Conservation (phyloP, 2,888 invertebrate species). For the Lasioglossum calceatum region DNA sequence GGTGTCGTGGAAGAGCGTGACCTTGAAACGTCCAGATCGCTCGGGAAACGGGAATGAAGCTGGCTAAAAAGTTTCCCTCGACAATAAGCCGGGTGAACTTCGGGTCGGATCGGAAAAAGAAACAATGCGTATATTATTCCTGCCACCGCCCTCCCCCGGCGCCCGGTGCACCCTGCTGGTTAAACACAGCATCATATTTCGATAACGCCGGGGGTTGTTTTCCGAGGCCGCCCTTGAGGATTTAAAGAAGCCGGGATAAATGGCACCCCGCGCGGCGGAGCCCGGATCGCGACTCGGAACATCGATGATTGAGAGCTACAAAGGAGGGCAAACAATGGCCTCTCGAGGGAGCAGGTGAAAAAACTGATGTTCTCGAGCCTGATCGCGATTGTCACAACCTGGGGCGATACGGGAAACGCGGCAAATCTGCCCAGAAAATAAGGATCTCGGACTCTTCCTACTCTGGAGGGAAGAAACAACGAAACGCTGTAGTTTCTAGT, state of each 20-base stretch:
- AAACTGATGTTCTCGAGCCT: constrained; percentile 25
- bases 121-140: constrained; percentile 47
- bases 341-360: constrained; percentile 54
- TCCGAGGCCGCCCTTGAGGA: constrained; percentile 53
- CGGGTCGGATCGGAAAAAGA: constrained; percentile 26
- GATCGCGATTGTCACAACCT: constrained; percentile 12
- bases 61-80: background rate
- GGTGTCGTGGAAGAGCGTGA: background rate
- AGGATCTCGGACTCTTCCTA: background rate
- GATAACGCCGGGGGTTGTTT: constrained; percentile 55
- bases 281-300: constrained; percentile 45
- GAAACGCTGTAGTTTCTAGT: background rate
- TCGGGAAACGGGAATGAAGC: background rate
- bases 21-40: constrained; percentile 3
- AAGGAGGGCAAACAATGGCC: constrained; percentile 45
- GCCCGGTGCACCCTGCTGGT: constrained; percentile 31
- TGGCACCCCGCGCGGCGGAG: constrained; percentile 53
- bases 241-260: constrained; percentile 62
- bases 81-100: constrained; percentile 3
- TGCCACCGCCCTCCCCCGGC: background rate
- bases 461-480: too few relatives aligned
- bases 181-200: constrained; percentile 52
- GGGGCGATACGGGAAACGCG: background rate
- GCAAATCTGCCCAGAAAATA: background rate
- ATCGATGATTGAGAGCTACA: constrained; percentile 39